Evolutionary conservation across 2,888 invertebrate species (phyloP), one percentile per base, ranked within the genome.

Genomic region (Alloplasta piceator): DNA sequence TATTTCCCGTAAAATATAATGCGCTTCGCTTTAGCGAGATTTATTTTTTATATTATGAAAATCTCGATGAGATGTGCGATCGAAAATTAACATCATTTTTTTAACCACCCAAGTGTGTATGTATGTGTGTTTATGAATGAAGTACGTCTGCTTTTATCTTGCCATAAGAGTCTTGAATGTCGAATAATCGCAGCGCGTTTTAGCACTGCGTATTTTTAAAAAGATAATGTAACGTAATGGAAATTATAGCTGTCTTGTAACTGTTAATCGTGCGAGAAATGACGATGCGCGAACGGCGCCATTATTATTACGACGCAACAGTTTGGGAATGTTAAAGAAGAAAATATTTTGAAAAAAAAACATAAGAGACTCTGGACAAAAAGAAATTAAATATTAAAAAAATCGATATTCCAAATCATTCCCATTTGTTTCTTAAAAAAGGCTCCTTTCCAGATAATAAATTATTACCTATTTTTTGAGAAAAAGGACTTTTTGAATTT

Each of bases 191-290:
- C 78, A 64, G 81, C 81, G 81, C 52, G 81, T 82, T 82, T 82
- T 82, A 82, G 81, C 78, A 71, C 81, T 71, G 81, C 71, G 60
- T 71, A 80, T 71, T 77, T 77, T 77, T 39, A 39, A 39, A 26
- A 26, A 26, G 3, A 12, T 48, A 48, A 26, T 26, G 26, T 26
- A 26, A 26, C 26, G 26, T 26, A 26, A 26, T 43, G 41, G 41
- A 6, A 6, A 72, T 16, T 36, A 70, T 60, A 16, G 26, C 4
- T 10, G 14, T 36, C 43, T 14, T 10, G 36, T 38, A 36, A 70
- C 16, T 14, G 60, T 48, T 70, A 14, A 61, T 39, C n/a, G 50
- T n/a, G 39, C 26, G 43, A 5, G 36, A 46, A 6, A 12, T 5
- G 26, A 12, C 36, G 14, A 61, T 26, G 26, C 26, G 26, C 26